Evolutionary conservation across 2,888 invertebrate species (phyloP).

Genomic region (Biston betularia): DNA sequence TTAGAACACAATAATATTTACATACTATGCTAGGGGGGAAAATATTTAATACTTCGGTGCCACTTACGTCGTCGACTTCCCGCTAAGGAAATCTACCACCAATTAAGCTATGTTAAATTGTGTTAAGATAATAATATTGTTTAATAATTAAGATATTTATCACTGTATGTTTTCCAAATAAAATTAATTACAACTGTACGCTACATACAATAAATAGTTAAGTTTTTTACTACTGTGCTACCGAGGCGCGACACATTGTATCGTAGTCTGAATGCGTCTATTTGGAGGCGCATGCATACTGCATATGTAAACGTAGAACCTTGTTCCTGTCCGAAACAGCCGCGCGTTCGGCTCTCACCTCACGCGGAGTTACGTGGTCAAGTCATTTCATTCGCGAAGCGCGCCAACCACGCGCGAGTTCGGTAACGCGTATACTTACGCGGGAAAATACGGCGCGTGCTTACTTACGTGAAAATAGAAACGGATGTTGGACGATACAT

Average conservation of each 20-base stretch:
- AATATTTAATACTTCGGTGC: too few species aligned
- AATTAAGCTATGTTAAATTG: too few species aligned
- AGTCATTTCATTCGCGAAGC: constrained; percentile 73
- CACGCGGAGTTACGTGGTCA: constrained; percentile 38
- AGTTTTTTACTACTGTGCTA: too few species aligned
- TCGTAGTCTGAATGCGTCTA: constrained; percentile 8
- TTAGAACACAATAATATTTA: too few species aligned
- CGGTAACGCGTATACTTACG: constrained; percentile 50
- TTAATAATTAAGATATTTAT: too few species aligned
- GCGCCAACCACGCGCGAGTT: constrained; percentile 73
- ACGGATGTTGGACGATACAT: constrained; percentile 21
- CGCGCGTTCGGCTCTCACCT: constrained; percentile 3
- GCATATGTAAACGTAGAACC: constrained; percentile 32
- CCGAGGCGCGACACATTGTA: not conserved
- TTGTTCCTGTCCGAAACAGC: constrained; percentile 28
- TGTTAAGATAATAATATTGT: too few species aligned
- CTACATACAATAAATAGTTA: too few species aligned
- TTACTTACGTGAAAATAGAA: constrained; percentile 52
- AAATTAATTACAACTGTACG: too few species aligned
- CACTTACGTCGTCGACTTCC: too few species aligned
- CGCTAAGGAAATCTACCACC: too few species aligned
- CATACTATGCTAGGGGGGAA: too few species aligned
- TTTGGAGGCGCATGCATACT: constrained; percentile 35
- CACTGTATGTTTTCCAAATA: too few species aligned
- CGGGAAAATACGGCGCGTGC: constrained; percentile 59